Percentiles rank a stretch among this genome's conserved stretches.
Conservation (phyloP, 2,113 vertebrate species). For the Oreochromis spilurus region DNA sequence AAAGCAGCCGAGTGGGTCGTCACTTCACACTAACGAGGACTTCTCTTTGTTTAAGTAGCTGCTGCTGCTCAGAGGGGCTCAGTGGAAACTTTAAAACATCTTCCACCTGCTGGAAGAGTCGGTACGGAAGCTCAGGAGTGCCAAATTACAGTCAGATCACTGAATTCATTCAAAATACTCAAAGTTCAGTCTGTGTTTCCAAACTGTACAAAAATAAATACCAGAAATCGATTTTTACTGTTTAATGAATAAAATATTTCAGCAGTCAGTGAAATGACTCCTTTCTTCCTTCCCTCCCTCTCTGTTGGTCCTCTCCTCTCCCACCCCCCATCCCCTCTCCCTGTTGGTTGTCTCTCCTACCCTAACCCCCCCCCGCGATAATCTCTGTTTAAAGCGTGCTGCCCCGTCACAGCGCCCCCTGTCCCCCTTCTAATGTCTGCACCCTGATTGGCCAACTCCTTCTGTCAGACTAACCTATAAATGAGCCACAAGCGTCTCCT, state of each 20-base stretch:
- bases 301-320: background rate
- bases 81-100: background rate
- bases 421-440: background rate
- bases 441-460: background rate
- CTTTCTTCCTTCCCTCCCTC: background rate
- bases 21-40: background rate
- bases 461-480: background rate
- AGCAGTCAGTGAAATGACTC: background rate
- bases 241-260: background rate
- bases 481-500: background rate
- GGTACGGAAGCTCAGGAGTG: background rate
- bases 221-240: background rate
- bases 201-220: background rate
- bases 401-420: background rate
- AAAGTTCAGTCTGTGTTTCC: background rate
- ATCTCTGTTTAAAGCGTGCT: background rate
- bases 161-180: background rate
- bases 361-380: too few relatives aligned
- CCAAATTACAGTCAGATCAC: background rate
- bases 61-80: background rate
- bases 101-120: background rate
- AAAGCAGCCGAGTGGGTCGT: background rate
- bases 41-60: background rate
- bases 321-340: accelerated
- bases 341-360: background rate